Percentiles rank a stretch among this genome's conserved stretches.
These are phyloP conservation scores for Rhinatrema bivittatum DNA, from an alignment of 2,797 vertebrate genomes.

Conservation along the genomic window DNA sequence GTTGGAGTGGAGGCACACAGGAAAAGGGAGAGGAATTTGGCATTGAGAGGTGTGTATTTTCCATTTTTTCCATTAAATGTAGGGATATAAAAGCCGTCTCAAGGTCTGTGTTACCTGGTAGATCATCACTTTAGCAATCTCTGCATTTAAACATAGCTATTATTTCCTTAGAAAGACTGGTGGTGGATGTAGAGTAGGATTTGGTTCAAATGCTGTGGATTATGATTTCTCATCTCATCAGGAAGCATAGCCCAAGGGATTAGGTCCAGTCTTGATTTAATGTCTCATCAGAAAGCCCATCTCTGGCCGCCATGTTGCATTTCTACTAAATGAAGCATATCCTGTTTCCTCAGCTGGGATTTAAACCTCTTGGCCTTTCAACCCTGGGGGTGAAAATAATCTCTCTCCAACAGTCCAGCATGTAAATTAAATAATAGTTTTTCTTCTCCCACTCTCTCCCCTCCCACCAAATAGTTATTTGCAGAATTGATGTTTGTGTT, in stretches of 20 bases:
- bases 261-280: slow-evolving; percentile 60
- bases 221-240: slow-evolving; percentile 17
- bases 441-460: slow-evolving; percentile 37
- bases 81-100: too few species aligned
- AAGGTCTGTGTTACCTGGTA: too few species aligned
- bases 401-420: slow-evolving; percentile 36
- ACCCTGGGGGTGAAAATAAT: slow-evolving; percentile 27
- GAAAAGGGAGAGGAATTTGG: too few species aligned
- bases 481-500: slow-evolving; percentile 13
- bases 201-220: slow-evolving; percentile 11
- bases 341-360: slow-evolving; percentile 40
- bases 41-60: too few species aligned
- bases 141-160: too few species aligned
- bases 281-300: slow-evolving; percentile 49
- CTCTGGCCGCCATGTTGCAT: slow-evolving; percentile 17
- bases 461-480: slow-evolving; percentile 10
- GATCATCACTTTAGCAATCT: too few species aligned
- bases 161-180: too few species aligned
- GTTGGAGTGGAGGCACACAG: too few species aligned
- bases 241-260: slow-evolving; percentile 26
- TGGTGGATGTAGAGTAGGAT: too few species aligned
- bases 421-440: slow-evolving; percentile 29
- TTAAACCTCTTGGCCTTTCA: slow-evolving; percentile 46
- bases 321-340: slow-evolving; percentile 51
- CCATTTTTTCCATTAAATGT: too few species aligned